Base-by-base conservation (phyloP, 1,140 invertebrate species). In the Chelonus insularis region DNA sequence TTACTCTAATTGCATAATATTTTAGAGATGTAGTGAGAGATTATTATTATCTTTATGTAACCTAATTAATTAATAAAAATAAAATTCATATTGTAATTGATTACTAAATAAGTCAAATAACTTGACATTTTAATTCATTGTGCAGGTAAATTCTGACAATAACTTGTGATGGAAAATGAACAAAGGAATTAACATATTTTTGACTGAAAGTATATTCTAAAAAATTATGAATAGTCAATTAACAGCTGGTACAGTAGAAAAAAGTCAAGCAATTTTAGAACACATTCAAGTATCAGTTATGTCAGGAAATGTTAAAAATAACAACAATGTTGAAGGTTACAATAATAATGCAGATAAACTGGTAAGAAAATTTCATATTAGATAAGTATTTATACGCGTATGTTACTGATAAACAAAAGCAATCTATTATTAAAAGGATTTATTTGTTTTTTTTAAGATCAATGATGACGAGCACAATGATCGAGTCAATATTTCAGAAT, bases 401-500 rank as follows among this genome's bases (percentile, higher is more conserved):
- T n/a, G n/a, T n/a, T n/a, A n/a, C n/a, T n/a, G n/a, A n/a, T n/a
- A n/a, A n/a, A n/a, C n/a, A n/a, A n/a, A n/a, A n/a, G n/a, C n/a
- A n/a, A n/a, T n/a, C n/a, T n/a, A n/a, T n/a, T n/a, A n/a, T n/a
- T n/a, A n/a, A n/a, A n/a, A n/a, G n/a, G n/a, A n/a, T n/a, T n/a
- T n/a, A n/a, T n/a, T n/a, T n/a, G n/a, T n/a, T 54, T 59, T 36
- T 60, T 60, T 55, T 47, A 60, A 43, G 55, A 41, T 45, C 14
- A 52, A 25, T 14, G 20, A 12, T 20, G 43, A 43, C 39, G 51
- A 59, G 41, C 59, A 65, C 34, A 39, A 68, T 45, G 37, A 66
- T 47, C 45, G 43, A 25, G 4, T 8, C n/a, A 43, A n/a, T 20
- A 74, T 81, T 48, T 76, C 78, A 9, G 86, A 86, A 64, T 67